Conservation (phyloP, 2,113 vertebrate species). For the Pithys albifrons region DNA sequence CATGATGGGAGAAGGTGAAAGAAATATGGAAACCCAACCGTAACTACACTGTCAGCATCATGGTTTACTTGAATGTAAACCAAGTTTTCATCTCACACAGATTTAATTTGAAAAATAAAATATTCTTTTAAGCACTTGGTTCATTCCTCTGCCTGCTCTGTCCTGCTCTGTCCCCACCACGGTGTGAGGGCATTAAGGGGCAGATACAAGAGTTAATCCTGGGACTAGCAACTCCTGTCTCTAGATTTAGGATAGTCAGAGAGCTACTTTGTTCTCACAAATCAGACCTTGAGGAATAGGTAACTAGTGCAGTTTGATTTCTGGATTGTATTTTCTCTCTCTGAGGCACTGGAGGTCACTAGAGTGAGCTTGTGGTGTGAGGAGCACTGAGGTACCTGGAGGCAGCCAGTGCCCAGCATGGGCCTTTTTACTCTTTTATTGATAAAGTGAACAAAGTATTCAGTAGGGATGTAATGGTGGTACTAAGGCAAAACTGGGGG, state of each 20-base stretch:
- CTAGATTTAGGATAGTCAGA: not conserved
- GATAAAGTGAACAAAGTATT: not conserved
- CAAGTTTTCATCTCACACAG: not conserved
- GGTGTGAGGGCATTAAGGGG: not conserved
- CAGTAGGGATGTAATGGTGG: not conserved
- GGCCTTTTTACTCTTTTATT: not conserved
- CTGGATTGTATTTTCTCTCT: not conserved
- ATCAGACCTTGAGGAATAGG: not conserved
- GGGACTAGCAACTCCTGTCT: not conserved
- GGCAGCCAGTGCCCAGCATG: not conserved
- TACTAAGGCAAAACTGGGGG: not conserved
- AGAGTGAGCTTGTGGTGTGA: not conserved
- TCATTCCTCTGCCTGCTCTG: not conserved
- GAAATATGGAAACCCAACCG: not conserved
- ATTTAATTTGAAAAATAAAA: not conserved
- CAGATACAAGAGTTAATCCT: not conserved
- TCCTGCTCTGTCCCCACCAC: rapidly evolving
- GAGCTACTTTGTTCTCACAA: not conserved
- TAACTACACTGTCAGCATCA: not conserved
- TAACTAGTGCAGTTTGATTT: not conserved
- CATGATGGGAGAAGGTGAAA: not conserved
- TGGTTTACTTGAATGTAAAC: not conserved
- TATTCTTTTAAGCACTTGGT: not conserved
- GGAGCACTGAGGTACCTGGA: not conserved
- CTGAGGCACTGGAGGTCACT: not conserved